These are phyloP conservation scores for Barnardius zonarius DNA, from an alignment of 2,113 vertebrate species.

Conservation along the genomic window DNA sequence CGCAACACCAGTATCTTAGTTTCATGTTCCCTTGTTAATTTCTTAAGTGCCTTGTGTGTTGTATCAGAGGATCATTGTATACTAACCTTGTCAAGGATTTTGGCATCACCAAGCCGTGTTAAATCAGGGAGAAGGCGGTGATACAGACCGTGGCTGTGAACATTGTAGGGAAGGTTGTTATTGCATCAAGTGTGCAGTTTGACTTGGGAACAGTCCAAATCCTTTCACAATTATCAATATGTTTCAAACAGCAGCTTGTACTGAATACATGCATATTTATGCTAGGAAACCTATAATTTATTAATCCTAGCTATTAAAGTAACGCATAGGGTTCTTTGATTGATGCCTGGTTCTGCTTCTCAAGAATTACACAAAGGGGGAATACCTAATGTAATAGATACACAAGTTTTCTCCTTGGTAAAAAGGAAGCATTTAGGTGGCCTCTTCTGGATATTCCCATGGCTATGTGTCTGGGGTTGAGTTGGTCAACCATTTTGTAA, in stretches of 20 bases:
- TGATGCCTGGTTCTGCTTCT: background rate
- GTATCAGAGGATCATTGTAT: rapidly evolving
- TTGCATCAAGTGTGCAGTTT: background rate
- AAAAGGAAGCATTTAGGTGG: background rate
- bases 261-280: background rate
- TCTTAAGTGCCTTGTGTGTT: background rate
- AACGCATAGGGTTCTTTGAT: conserved; percentile 18
- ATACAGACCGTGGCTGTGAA: background rate
- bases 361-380: background rate
- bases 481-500: background rate
- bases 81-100: background rate
- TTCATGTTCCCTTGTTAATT: background rate
- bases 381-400: background rate
- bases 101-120: background rate
- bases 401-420: background rate
- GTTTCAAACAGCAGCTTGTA: conserved; percentile 5
- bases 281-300: conserved; percentile 43
- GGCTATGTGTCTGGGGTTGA: background rate
- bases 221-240: background rate
- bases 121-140: background rate
- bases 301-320: conserved; percentile 49
- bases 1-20: background rate
- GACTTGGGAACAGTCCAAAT: conserved; percentile 7
- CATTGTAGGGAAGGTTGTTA: background rate
- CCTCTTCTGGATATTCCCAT: background rate